Base-by-base conservation (phyloP, 2,888 invertebrate genomes). In the Nineta flava region DNA sequence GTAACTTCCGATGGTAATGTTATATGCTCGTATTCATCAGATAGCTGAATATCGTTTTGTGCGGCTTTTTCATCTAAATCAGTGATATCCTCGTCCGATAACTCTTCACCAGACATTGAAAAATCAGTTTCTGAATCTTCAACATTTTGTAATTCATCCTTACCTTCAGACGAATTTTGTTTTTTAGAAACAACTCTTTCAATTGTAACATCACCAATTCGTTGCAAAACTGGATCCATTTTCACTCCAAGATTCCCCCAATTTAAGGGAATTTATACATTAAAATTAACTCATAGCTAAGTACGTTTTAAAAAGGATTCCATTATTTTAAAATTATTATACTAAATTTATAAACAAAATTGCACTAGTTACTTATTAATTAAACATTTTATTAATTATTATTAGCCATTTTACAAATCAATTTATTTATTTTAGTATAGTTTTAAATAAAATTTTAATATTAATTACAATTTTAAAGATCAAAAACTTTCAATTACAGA, bases 171-270 rank as follows among this genome's bases (percentile, higher is more conserved):
- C 21, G 60, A 52, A 50, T 60, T 57, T 40, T 59, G 52, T 51
- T 57, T 58, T 46, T 61, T 60, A 44, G 68, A 63, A 53, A 64
- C 58, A 51, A 69, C 67, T 43, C 74, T 65, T 61, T 76, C 75
- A 57, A 77, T 75, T 42, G 74, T 76, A 58, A 76, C 75, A 69
- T 76, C 75, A 57, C 75, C 76, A 53, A 75, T 72, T 57, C 72
- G 66, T 56, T 73, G 73, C 52, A 76, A 62, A 59, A 73, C 71
- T 54, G 72, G 72, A 61, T 75, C 73, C 70, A 75, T 70, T 48
- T 48, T 46, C n/a, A 32, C 13, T n/a, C 26, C 16, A 10, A 26
- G 21, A 31, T 35, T 48, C 41, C 34, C 13, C 19, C 35, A 21
- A 26, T 10, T 17, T 31, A 21, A 34, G 15, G 40, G 19, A 19